A percentile compares a stretch with the other conserved stretches of the same genome.
These are phyloP conservation scores for Spilosoma lubricipeda DNA, from an alignment of 2,888 invertebrate genomes.

Conservation along the genomic window DNA sequence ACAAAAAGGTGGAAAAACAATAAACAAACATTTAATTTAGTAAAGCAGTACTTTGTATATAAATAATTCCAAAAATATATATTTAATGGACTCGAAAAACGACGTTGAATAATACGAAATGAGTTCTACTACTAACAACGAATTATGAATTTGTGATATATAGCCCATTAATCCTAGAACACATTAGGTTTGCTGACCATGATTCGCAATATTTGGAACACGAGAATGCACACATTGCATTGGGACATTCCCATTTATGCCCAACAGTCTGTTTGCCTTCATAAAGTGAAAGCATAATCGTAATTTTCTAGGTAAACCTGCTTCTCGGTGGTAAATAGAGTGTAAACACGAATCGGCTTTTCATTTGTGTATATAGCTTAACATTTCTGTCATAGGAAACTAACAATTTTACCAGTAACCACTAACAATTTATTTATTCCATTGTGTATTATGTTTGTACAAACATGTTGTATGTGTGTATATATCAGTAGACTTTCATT, in stretches of 20 bases:
- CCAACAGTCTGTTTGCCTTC: slow-evolving; percentile 19
- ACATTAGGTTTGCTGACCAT: not conserved
- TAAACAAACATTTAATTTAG: too few relatives aligned
- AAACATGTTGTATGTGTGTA: too few relatives aligned
- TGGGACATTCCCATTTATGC: slow-evolving; percentile 17
- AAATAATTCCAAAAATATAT: too few relatives aligned
- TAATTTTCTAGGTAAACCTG: slow-evolving; percentile 21
- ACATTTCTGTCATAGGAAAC: not conserved
- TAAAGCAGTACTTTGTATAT: too few relatives aligned
- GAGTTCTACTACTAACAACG: not conserved
- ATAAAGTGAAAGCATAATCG: slow-evolving; percentile 17
- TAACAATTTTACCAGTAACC: not conserved
- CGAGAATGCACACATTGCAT: slow-evolving; percentile 13
- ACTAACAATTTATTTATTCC: too few relatives aligned
- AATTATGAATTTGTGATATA: not conserved
- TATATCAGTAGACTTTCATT: too few relatives aligned
- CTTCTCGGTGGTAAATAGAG: slow-evolving; percentile 4
- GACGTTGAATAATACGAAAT: too few relatives aligned
- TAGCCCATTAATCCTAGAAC: not conserved
- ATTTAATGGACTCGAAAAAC: too few relatives aligned
- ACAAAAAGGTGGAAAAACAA: too few relatives aligned
- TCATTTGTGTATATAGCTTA: not conserved
- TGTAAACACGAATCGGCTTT: slow-evolving; percentile 14
- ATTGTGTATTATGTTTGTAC: too few relatives aligned
- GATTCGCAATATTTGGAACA: slow-evolving; percentile 11